phyloP scores from a whole-genome alignment of 2,888 invertebrate genomes.

The Cephus sareptanus region DNA sequence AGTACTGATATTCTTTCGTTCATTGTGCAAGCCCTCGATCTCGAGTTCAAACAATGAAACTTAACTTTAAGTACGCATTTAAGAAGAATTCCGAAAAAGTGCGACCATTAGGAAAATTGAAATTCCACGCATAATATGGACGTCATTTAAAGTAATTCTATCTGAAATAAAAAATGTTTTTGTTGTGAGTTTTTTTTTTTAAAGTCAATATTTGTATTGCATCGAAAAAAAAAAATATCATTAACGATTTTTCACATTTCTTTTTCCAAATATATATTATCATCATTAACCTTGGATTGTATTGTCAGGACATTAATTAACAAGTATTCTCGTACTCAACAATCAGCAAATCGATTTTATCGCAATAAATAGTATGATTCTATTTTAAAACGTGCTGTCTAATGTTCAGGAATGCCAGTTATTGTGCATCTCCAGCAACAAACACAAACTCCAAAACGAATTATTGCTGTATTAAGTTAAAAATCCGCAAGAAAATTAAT shows the following conservation, averaged over 20 bases:
- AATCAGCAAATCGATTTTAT: neutral
- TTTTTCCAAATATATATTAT: neutral
- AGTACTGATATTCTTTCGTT: slow-evolving; percentile 90
- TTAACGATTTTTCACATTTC: neutral
- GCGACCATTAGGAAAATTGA: neutral
- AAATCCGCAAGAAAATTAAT: neutral
- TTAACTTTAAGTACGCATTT: neutral
- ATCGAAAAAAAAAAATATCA: neutral
- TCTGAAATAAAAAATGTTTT: neutral
- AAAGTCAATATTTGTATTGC: neutral
- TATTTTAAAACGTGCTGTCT: neutral
- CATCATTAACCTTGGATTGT: neutral
- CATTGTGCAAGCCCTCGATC: slow-evolving; percentile 77
- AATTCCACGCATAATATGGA: neutral
- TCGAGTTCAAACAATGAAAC: slow-evolving; percentile 69
- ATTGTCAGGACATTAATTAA: neutral
- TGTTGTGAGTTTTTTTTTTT: neutral
- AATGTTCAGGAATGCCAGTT: neutral
- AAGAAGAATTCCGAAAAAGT: neutral
- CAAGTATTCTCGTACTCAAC: neutral
- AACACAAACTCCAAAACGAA: neutral
- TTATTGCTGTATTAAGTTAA: neutral
- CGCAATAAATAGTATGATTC: neutral
- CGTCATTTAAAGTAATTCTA: neutral
- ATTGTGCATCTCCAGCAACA: neutral